phyloP scores from a whole-genome alignment of 1,140 invertebrate genomes.

The Ips nitidus region DNA sequence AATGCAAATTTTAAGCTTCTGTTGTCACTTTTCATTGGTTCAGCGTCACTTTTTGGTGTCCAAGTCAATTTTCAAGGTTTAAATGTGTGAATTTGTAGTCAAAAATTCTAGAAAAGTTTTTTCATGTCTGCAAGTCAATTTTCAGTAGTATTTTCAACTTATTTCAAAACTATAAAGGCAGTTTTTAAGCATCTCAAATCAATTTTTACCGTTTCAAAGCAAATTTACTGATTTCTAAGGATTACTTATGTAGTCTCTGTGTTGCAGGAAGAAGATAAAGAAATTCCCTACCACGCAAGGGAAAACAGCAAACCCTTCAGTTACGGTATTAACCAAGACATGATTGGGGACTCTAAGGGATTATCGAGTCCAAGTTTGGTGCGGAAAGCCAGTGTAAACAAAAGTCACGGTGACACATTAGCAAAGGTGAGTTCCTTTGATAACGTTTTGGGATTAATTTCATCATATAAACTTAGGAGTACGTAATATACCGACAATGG shows the following conservation, averaged over 20 bases:
- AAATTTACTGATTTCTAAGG: not conserved
- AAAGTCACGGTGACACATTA: slow-evolving; percentile 44
- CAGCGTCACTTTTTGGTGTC: too few species aligned
- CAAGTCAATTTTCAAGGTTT: too few species aligned
- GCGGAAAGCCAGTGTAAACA: slow-evolving; percentile 62
- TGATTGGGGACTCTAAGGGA: slow-evolving; percentile 57
- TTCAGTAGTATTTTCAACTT: too few species aligned
- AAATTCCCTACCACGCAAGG: slow-evolving; percentile 81
- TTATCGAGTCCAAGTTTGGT: slow-evolving; percentile 75
- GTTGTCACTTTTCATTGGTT: too few species aligned
- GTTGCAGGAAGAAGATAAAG: slow-evolving; percentile 52
- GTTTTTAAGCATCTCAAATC: too few species aligned
- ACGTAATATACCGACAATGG: not conserved
- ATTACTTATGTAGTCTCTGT: not conserved
- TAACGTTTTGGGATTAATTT: not conserved
- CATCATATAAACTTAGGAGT: not conserved
- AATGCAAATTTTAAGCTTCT: too few species aligned
- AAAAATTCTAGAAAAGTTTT: too few species aligned
- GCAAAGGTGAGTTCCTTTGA: slow-evolving; percentile 22
- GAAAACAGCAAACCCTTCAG: slow-evolving; percentile 79
- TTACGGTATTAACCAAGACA: slow-evolving; percentile 66
- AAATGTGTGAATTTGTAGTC: too few species aligned
- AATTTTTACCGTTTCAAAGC: too few species aligned
- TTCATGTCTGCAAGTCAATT: too few species aligned
- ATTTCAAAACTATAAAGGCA: too few species aligned